A percentile compares a stretch with the other conserved stretches of the same genome.
These are phyloP conservation scores for Drosophila arizonae DNA, from an alignment of 1,140 invertebrate species.

Conservation along the genomic window DNA sequence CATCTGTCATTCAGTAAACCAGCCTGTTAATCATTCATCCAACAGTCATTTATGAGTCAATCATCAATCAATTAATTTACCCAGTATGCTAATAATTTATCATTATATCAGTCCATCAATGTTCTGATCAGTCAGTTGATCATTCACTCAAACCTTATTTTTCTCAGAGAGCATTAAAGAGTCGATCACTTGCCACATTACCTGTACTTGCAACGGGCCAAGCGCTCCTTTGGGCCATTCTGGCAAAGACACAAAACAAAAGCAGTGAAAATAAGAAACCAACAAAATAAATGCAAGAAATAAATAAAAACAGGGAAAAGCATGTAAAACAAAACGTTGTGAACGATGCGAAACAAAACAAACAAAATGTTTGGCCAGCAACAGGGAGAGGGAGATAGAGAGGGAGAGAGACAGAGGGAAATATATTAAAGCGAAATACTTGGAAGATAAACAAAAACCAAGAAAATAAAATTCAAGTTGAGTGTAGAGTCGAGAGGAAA, in stretches of 20 bases:
- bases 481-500: not conserved
- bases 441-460: not conserved
- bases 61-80: too few species aligned
- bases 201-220: not conserved
- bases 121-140: not conserved
- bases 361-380: slow-evolving; percentile 19
- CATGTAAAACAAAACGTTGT: slow-evolving; percentile 5
- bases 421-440: not conserved
- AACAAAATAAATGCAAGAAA: not conserved
- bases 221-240: not conserved
- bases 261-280: not conserved
- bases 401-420: not conserved
- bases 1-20: too few species aligned
- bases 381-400: not conserved
- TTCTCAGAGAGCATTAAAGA: not conserved
- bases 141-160: too few species aligned
- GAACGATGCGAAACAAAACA: not conserved
- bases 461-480: not conserved
- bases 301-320: not conserved
- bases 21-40: not conserved
- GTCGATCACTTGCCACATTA: not conserved
- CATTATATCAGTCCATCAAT: too few species aligned
- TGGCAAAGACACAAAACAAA: not conserved
- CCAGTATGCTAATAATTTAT: too few species aligned
- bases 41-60: not conserved